phyloP scores from a whole-genome alignment of 1,140 invertebrate genomes.

The Leptonema lineaticorne region DNA sequence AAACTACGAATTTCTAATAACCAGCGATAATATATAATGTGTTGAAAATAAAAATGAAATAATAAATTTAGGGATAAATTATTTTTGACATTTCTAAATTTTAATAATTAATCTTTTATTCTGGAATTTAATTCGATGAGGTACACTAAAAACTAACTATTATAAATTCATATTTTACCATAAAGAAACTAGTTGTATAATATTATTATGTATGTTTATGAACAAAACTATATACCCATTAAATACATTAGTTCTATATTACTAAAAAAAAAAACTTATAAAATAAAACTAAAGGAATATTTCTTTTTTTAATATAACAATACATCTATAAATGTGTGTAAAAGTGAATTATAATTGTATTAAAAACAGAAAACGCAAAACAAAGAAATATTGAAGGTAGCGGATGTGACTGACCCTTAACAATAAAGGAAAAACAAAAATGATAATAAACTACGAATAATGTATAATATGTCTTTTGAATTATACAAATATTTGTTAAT shows the following conservation, averaged over 20 bases:
- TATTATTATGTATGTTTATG: slow-evolving; percentile 16
- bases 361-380: background rate
- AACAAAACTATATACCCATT: slow-evolving; percentile 23
- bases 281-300: slow-evolving; percentile 29
- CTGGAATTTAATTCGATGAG: background rate
- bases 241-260: slow-evolving; percentile 6
- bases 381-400: too few species aligned
- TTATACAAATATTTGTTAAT: background rate
- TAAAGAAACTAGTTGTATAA: slow-evolving; percentile 25
- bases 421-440: too few species aligned
- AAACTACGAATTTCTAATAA: too few species aligned
- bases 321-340: background rate
- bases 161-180: background rate
- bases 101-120: too few species aligned
- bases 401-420: too few species aligned
- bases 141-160: slow-evolving; percentile 19
- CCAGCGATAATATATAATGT: too few species aligned
- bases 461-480: slow-evolving; percentile 15
- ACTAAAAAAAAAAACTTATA: slow-evolving; percentile 16
- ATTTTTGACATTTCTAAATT: too few species aligned
- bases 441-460: background rate
- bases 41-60: too few species aligned
- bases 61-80: too few species aligned
- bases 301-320: slow-evolving; percentile 31
- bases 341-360: background rate